Evolutionary conservation across 30 jellyfish, hydroid and myxozoan genomes (phyloP), one percentile per base, ranked within the genome.

Genomic region (Phacellophora camtschatica): DNA sequence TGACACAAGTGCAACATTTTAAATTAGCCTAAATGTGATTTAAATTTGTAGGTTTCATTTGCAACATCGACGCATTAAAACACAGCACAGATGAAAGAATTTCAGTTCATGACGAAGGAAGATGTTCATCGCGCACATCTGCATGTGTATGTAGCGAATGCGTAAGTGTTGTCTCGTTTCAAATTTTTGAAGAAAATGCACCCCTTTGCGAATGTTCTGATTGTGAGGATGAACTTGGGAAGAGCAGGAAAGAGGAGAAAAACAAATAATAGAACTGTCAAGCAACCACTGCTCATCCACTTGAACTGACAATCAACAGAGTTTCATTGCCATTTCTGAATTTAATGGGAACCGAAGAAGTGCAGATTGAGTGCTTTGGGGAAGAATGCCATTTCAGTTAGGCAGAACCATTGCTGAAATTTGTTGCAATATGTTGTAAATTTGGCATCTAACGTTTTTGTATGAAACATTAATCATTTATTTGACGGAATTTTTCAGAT

Each of bases 71-170:
- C 27, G 71, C 22, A 20, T n/a, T 29, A 57, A 37, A 20, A 29
- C 37, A 57, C 23, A 37, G 25, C 7, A 28, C 16, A 22, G 71
- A 29, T 3, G 42, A 28, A 20, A 8, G 42, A 3, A 57, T 29
- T 22, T 36, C 77, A 11, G 59, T 19, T 23, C 58, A 55, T 3
- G 76, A 34, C 9, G 77, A 27, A 0, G 2, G 33, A 27, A 28
- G 67, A 33, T 34, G 77, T 4, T 51, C 65, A 20, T 37, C 85
- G 15, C 73, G 41, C 18, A 43, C 55, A 27, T 71, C 80, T 13
- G 88, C 58, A 3, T 76, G 88, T 63, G 50, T 57, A 20, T 76
- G 88, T 54, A 76, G 88, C 48, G 88, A 76, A 4, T 76, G 88
- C 25, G 77, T 62, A 13, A 76, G 88, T 43, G 79, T 55, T 10